Evolutionary conservation across 2,888 invertebrate genomes (phyloP).

Genomic region (Drosophila fulvimacula): DNA sequence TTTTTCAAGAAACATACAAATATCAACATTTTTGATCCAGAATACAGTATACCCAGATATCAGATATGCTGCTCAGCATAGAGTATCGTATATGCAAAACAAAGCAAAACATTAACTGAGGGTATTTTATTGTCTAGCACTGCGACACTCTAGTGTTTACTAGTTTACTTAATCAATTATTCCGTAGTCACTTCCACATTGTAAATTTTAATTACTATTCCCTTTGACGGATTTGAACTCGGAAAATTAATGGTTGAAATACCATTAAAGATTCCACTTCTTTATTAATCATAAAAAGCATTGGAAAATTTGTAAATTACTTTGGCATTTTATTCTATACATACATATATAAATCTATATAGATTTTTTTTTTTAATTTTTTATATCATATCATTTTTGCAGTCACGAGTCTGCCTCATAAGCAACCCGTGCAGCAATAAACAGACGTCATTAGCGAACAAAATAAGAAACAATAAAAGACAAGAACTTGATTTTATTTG

Average conservation of each 20-base stretch:
- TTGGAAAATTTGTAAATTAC: conserved; percentile 41
- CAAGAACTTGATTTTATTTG: conserved; percentile 11
- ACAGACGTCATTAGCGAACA: conserved; percentile 53
- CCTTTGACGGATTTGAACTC: background rate
- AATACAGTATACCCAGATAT: too few species aligned
- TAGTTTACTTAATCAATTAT: conserved; percentile 8
- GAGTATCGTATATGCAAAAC: background rate
- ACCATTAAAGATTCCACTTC: background rate
- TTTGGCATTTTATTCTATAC: conserved; percentile 24
- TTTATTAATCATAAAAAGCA: conserved; percentile 16
- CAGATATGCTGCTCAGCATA: background rate
- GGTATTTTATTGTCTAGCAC: background rate
- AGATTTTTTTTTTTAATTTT: conserved; percentile 17
- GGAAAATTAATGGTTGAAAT: conserved; percentile 13
- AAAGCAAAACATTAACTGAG: background rate
- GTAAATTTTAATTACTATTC: conserved; percentile 7
- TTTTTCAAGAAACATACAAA: background rate
- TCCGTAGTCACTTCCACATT: background rate
- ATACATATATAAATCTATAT: too few species aligned
- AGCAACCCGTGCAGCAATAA: conserved; percentile 26
- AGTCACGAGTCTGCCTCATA: conserved; percentile 45
- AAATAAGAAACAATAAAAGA: conserved; percentile 16
- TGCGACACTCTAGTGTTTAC: too few species aligned
- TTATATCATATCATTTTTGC: conserved; percentile 37
- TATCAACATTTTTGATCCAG: background rate